Evolutionary conservation across 2,888 invertebrate genomes (phyloP).

Genomic region (Ferrisia virgata): DNA sequence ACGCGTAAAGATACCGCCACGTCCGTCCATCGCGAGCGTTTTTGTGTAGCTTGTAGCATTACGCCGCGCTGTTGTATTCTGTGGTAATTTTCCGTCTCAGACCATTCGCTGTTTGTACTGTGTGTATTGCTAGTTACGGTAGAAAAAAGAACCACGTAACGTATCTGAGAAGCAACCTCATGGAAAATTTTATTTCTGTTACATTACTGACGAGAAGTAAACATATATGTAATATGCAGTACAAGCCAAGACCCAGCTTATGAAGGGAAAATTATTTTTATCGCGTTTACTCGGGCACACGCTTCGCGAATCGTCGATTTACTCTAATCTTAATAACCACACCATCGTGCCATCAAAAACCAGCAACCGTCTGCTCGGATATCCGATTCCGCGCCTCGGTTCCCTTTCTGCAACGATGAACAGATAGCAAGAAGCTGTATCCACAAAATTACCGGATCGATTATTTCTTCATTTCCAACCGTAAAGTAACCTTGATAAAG

Average conservation of each 20-base stretch:
- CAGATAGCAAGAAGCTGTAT: background rate
- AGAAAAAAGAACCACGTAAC: background rate
- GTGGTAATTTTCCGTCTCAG: background rate
- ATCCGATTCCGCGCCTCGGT: background rate
- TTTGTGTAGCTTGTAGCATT: no score
- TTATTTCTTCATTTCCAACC: slow-evolving; percentile 2
- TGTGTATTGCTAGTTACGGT: background rate
- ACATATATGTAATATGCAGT: no score
- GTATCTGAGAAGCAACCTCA: background rate
- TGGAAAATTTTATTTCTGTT: background rate
- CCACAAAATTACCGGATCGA: background rate
- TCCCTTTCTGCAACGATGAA: background rate
- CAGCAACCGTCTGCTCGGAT: background rate
- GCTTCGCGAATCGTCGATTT: background rate
- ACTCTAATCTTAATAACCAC: background rate
- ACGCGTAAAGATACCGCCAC: background rate
- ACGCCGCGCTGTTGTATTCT: no score
- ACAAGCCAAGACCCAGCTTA: background rate
- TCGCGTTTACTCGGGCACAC: background rate
- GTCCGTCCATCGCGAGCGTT: background rate
- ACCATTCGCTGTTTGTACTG: background rate
- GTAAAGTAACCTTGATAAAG: background rate
- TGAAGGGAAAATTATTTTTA: background rate
- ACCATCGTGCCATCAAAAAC: background rate
- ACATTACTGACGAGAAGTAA: background rate